Percentiles rank a stretch among this genome's conserved stretches.
Conservation (phyloP, 2,797 vertebrate genomes). For the Enteromius viviparus region DNA sequence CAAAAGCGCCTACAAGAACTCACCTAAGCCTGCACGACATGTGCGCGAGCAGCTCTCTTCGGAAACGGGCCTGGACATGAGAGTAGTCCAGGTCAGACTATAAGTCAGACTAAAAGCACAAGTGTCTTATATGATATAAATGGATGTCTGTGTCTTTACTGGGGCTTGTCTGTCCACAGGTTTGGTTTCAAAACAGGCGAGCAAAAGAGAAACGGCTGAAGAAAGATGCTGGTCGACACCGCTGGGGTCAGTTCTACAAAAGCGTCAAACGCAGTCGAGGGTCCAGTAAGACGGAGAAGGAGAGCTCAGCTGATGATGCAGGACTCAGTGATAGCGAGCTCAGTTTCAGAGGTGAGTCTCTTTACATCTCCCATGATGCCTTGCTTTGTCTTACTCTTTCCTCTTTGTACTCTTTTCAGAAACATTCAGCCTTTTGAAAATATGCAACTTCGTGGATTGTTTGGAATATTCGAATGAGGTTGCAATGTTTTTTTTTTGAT, state of each 20-base stretch:
- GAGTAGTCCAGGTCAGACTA: constrained; percentile 91
- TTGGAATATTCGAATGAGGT: constrained; percentile 58
- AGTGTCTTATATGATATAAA: neutral
- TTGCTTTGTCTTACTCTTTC: constrained; percentile 52
- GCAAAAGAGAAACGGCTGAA: constrained; percentile 97
- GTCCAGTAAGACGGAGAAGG: constrained; percentile 89
- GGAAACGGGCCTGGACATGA: constrained; percentile 96
- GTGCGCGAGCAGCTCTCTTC: constrained; percentile 97
- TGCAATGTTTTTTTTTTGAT: constrained; percentile 53
- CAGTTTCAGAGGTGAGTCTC: constrained; percentile 88
- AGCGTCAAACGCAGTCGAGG: constrained; percentile 91
- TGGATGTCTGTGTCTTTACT: neutral
- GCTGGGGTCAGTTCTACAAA: constrained; percentile 98
- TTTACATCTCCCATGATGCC: neutral
- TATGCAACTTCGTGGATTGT: constrained; percentile 61
- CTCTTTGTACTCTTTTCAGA: constrained; percentile 58
- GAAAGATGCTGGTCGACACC: constrained; percentile 95
- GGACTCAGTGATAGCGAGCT: constrained; percentile 98
- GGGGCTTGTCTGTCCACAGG: constrained; percentile 72
- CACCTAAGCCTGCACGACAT: constrained; percentile 93
- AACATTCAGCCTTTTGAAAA: constrained; percentile 49
- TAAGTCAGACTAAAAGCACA: neutral
- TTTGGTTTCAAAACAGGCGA: constrained; percentile 98
- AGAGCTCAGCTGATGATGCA: constrained; percentile 95
- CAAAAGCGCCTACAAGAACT: constrained; percentile 98